Evolutionary conservation across 1,140 invertebrate genomes (phyloP).

Genomic region (Oreohelix idahoensis): DNA sequence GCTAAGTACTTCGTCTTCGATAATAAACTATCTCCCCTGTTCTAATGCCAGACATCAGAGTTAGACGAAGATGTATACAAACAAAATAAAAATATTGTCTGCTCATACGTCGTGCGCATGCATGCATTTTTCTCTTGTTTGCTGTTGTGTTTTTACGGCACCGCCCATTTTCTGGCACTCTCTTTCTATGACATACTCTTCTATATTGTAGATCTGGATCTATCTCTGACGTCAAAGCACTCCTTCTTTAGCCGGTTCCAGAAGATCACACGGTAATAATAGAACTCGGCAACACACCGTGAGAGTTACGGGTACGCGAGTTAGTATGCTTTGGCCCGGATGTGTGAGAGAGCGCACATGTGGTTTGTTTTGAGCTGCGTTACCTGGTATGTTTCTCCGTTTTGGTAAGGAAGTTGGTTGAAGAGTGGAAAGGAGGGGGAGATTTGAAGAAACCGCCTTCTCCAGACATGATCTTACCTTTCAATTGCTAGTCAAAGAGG

Average conservation of each 20-base stretch:
- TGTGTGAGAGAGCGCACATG: not conserved
- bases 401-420: no score
- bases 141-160: not conserved
- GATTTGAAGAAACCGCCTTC: no score
- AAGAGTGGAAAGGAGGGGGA: no score
- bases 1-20: not conserved
- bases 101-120: no score
- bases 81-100: no score
- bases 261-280: not conserved
- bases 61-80: no score
- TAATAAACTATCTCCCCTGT: not conserved
- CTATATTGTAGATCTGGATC: not conserved
- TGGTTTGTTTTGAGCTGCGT: not conserved
- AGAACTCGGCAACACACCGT: not conserved
- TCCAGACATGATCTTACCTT: no score
- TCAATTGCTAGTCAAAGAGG: no score
- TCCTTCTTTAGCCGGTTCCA: not conserved
- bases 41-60: not conserved
- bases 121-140: no score
- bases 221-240: not conserved
- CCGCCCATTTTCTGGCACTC: not conserved
- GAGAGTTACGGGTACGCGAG: not conserved
- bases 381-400: not conserved
- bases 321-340: not conserved
- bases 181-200: not conserved